Evolutionary conservation across 2,113 vertebrate species (phyloP), one percentile per base, ranked within the genome.

Genomic region (Misgurnus mizolepis): DNA sequence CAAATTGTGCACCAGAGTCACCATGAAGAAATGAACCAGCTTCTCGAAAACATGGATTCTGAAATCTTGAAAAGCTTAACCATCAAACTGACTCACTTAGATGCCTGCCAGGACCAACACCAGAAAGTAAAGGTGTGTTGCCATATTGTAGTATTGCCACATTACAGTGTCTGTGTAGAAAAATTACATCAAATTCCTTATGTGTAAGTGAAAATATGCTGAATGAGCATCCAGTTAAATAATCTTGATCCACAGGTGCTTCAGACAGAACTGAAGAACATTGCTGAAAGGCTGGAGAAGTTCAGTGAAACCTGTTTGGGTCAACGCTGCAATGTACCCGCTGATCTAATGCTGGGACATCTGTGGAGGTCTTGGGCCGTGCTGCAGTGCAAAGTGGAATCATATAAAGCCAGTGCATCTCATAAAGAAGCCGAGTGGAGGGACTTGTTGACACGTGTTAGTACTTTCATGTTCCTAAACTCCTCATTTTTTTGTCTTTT

Each of bases 401-500:
- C 91, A 4, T 91, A 95, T 87, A 90, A 93, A 86, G 87, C 90
- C 2, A 93, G 87, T 83, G 90, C 89, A n/a, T 91, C 93, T 17
- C 93, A 94, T 4, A 92, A 91, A 79, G 94, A 89, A 41, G 92
- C 93, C 43, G 94, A 95, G 41, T 98, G 96, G 96, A 96, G 92
- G 65, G 91, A 94, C 81, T 86, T 97, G 71, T 90, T 45, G 3
- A 90, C 93, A 82, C 94, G 92, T 83, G 97, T 99, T 85, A 95
- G 95, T 88, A 65, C 58, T 10, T n/a, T 18, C 0, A 65, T 69
- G 50, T 55, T 71, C 43, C 27, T 34, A 34, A 34, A 34, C 27
- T 34, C 27, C 22, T 22, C 27, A 34, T 2, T 34, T n/a, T n/a
- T n/a, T n/a, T n/a, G n/a, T n/a, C n/a, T n/a, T n/a, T n/a, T n/a